Conservation (phyloP, 2,797 vertebrate species). For the Limosa lapponica region DNA sequence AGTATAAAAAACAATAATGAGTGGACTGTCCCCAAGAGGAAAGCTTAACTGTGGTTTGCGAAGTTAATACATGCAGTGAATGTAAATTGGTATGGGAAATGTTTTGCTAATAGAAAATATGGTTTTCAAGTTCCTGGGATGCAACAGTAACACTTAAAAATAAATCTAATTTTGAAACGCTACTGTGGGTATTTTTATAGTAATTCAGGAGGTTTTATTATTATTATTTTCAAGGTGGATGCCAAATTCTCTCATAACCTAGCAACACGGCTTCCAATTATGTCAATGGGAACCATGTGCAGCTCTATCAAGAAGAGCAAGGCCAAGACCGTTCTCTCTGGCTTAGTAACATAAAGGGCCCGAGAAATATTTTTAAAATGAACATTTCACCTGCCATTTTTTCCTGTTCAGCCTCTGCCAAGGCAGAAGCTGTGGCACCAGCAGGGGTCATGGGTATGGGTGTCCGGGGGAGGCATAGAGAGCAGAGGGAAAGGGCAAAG, state of each 20-base stretch:
- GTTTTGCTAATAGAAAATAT: conserved; percentile 46
- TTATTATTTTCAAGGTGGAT: conserved; percentile 2
- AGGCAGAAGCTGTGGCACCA: not conserved
- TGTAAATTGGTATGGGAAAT: conserved; percentile 59
- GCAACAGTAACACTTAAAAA: conserved; percentile 46
- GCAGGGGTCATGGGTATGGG: not conserved
- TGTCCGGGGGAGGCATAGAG: rapidly evolving
- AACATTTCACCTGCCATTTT: not conserved
- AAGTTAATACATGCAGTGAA: conserved; percentile 40
- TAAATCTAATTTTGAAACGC: conserved; percentile 52
- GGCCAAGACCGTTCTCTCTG: not conserved
- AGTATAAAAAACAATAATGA: conserved; percentile 38
- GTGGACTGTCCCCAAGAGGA: conserved; percentile 51
- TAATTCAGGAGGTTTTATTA: not conserved
- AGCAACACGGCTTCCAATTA: not conserved
- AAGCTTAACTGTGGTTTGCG: conserved; percentile 41
- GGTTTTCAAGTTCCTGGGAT: conserved; percentile 44
- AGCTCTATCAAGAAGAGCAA: not conserved
- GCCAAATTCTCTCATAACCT: not conserved
- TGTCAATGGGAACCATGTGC: not conserved
- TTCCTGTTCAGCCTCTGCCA: not conserved
- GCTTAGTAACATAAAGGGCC: not conserved
- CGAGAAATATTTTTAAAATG: not conserved
- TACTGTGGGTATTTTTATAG: conserved; percentile 59
- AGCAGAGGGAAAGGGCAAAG: not conserved